phyloP scores from a whole-genome alignment of 2,797 vertebrate genomes.

The Silurus lanzhouensis region DNA sequence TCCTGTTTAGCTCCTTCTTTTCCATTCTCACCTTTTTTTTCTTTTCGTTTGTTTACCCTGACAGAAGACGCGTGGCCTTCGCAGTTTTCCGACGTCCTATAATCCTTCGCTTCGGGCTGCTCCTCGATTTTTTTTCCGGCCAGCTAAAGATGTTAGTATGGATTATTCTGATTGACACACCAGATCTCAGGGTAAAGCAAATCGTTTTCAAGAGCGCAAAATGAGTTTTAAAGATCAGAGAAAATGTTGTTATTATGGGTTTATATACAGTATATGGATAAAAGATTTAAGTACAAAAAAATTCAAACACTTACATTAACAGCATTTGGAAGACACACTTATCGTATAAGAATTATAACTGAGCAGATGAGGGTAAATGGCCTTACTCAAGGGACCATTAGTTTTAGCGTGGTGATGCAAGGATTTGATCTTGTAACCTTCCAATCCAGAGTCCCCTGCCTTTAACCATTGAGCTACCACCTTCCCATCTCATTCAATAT shows the following conservation, averaged over 20 bases:
- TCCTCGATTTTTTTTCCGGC: conserved; percentile 61
- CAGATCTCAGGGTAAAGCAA: background rate
- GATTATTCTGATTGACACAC: conserved; percentile 19
- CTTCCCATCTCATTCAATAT: no score
- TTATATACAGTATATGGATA: background rate
- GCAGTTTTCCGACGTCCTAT: conserved; percentile 73
- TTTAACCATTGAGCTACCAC: no score
- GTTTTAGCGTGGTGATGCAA: no score
- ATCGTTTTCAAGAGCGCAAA: background rate
- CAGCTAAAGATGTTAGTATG: conserved; percentile 56
- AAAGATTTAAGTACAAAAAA: no score
- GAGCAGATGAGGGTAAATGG: no score
- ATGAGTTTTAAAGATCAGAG: background rate
- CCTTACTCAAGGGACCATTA: no score
- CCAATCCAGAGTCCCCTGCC: no score
- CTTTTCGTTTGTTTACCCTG: conserved; percentile 68
- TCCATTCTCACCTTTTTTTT: conserved; percentile 63
- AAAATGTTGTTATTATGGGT: background rate
- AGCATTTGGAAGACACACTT: no score
- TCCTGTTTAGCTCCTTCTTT: conserved; percentile 60
- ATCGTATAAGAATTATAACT: no score
- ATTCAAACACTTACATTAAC: no score
- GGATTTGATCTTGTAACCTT: no score
- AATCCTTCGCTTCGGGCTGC: conserved; percentile 72
- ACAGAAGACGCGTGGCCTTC: conserved; percentile 73